Evolutionary conservation across 2,888 invertebrate genomes (phyloP), one percentile per base, ranked within the genome.

Genomic region (Cataglyphis cursor): DNA sequence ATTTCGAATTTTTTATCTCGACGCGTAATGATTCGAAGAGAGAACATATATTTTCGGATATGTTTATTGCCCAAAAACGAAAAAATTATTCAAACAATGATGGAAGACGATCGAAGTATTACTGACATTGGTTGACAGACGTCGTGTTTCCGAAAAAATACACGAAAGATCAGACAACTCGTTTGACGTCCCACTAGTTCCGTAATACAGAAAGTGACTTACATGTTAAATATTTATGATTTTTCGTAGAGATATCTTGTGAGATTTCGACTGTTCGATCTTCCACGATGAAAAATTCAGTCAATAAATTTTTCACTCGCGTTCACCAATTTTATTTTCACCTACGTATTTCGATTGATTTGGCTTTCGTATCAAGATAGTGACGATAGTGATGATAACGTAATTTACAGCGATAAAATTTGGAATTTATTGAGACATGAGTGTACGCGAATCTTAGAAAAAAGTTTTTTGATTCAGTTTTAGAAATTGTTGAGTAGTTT

Each of bases 11-110:
- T 12, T 66, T n/a, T 28, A n/a, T 28, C 3, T 51, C 15, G 18
- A 21, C 62, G 15, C 28, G 59, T 12, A n/a, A 15, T 3, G 41
- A 68, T 6, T 68, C 35, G 51, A 51, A 6, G 1, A 75, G 31
- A 48, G 31, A 24, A 24, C 21, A 48, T 48, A 28, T 57, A 57
- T 70, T n/a, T 21, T 21, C 41, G 41, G 66, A 66, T 15, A 76
- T 10, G 31, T 68, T 57, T 68, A 68, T 68, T 9, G 15, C 65
- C 9, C 15, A 9, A n/a, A 9, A 31, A 28, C 15, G 70, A 44
- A 41, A 70, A 44, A 70, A 78, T 78, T 70, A 70, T 78, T 59
- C 70, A 59, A 78, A 70, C 70, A 57, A 78, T 31, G 57, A 70
- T 59, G 18, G 31, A 78, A 21, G 41, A 57, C 15, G 0, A 44